Evolutionary conservation across 2,888 invertebrate genomes (phyloP), one percentile per base, ranked within the genome.

Genomic region (Drosophila phalerata): DNA sequence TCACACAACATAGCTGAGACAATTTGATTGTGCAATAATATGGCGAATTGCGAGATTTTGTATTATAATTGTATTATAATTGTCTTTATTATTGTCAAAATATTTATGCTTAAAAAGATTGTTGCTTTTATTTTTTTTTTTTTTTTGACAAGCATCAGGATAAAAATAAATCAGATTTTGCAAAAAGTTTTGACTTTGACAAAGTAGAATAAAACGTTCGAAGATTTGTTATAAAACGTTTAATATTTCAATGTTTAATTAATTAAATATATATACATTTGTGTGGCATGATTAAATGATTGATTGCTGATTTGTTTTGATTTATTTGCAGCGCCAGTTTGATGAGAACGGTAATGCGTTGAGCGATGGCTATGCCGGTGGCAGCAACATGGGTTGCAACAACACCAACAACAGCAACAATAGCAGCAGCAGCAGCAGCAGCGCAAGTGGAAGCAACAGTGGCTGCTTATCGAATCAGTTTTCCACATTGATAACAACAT

Each of bases 261-360:
- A n/a, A n/a, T n/a, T n/a, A n/a, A n/a, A n/a, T n/a, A n/a, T n/a
- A n/a, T n/a, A n/a, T n/a, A n/a, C n/a, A n/a, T n/a, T n/a, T n/a
- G n/a, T n/a, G 19, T 19, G 19, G 19, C 19, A 13, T 37, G n/a
- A n/a, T 6, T 37, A 11, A 13, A 6, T 28, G 8, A 28, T 47
- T 8, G 34, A 30, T 30, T 60, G 22, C 17, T 28, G 2, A 13
- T 5, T 13, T 13, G 13, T 22, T 45, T 19, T n/a, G 8, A 3
- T 8, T 25, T 42, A n/a, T 25, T 94, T 71, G 10, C 96, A 92
- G 90, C 91, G 91, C 49, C 91, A 95, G 73, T 93, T 96, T 71
- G 97, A 97, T 93, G 97, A 97, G 93, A 97, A 97, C 91, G 96
- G 96, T 70, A 97, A 97, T 91, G 94, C 96, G 38, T 93, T 96